These are phyloP conservation scores for Manacus vitellinus DNA, from an alignment of 2,113 vertebrate genomes.

Conservation along the genomic window DNA sequence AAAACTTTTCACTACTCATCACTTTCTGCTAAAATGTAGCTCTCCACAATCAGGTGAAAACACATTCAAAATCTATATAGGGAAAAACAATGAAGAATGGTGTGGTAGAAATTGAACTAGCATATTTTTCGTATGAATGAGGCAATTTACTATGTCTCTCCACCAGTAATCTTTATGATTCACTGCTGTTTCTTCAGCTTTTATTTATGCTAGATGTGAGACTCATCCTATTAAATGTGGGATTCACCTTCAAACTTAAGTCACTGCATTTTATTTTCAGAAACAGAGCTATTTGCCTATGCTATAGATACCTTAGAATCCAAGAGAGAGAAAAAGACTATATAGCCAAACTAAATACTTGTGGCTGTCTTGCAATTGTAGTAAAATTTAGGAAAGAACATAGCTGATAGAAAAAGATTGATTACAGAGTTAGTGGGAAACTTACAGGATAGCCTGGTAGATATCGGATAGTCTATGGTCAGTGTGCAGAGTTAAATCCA, in stretches of 20 bases:
- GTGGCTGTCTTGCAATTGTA: accelerated
- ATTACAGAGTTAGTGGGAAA: not conserved
- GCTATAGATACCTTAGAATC: not conserved
- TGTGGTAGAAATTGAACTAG: not conserved
- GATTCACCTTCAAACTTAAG: not conserved
- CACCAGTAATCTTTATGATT: not conserved
- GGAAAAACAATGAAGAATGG: not conserved
- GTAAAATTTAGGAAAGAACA: not conserved
- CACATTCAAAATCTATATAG: not conserved
- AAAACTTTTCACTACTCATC: not conserved
- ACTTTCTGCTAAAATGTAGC: not conserved
- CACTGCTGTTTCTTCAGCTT: not conserved
- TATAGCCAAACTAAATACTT: not conserved
- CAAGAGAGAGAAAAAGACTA: not conserved
- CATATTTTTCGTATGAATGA: not conserved
- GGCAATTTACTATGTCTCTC: not conserved
- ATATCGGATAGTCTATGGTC: not conserved
- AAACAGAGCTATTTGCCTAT: not conserved
- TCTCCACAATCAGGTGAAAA: not conserved
- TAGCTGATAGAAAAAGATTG: not conserved
- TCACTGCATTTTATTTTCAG: not conserved
- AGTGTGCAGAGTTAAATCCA: not conserved
- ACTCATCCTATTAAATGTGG: not conserved
- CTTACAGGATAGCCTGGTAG: not conserved
- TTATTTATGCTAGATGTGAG: not conserved